phyloP scores from a whole-genome alignment of 2,113 vertebrate species.

The Sceloporus tristichus region DNA sequence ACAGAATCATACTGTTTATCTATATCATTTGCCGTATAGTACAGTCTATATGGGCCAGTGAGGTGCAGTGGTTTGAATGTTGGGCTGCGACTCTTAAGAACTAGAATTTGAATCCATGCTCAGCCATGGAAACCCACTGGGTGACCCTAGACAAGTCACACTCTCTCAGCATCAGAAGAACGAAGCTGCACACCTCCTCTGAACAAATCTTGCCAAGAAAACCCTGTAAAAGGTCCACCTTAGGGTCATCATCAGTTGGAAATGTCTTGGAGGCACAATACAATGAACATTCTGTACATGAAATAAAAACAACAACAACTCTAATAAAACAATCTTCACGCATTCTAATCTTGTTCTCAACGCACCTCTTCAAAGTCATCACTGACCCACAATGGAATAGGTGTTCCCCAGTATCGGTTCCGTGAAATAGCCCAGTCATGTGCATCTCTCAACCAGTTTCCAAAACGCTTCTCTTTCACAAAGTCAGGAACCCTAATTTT shows the following conservation, averaged over 20 bases:
- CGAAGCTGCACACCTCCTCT: too few relatives aligned
- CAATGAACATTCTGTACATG: background rate
- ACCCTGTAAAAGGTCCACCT: too few relatives aligned
- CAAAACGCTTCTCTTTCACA: constrained; percentile 94
- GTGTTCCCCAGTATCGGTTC: constrained; percentile 98
- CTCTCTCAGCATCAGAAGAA: too few relatives aligned
- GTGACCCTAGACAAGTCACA: too few relatives aligned
- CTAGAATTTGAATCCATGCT: too few relatives aligned
- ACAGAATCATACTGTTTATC: background rate
- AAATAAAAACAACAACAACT: too few relatives aligned
- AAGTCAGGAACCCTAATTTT: constrained; percentile 93
- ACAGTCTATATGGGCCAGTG: background rate
- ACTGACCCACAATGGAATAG: constrained; percentile 97
- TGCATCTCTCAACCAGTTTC: constrained; percentile 97
- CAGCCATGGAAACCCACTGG: too few relatives aligned
- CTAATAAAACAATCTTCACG: background rate
- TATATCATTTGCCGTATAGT: background rate
- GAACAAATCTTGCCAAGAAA: too few relatives aligned
- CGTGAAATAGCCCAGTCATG: constrained; percentile 96
- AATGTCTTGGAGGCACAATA: too few relatives aligned
- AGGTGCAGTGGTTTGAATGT: too few relatives aligned
- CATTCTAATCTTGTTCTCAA: background rate
- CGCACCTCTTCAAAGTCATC: constrained; percentile 94
- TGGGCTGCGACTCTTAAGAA: too few relatives aligned
- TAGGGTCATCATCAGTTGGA: too few relatives aligned